A percentile compares a stretch with the other conserved stretches of the same genome.
Conservation (phyloP, 1,140 invertebrate genomes). For the Polypedilum vanderplanki region DNA sequence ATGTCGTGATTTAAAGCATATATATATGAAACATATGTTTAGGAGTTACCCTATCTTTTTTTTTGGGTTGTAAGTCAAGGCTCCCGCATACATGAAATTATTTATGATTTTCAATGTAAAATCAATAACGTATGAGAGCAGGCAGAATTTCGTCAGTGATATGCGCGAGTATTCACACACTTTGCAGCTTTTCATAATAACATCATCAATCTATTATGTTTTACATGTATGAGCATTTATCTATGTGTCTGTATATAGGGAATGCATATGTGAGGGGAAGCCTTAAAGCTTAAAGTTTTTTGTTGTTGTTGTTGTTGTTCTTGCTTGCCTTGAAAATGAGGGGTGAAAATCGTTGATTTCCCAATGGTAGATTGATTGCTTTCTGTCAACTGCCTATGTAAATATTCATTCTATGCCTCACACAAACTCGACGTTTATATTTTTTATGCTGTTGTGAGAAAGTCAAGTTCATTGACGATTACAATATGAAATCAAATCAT, state of each 20-base stretch:
- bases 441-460: background rate
- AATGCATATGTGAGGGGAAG: background rate
- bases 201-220: background rate
- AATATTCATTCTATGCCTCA: background rate
- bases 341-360: background rate
- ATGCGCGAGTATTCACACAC: background rate
- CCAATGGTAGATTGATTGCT: slow-evolving; percentile 16
- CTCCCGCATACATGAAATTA: background rate
- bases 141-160: background rate
- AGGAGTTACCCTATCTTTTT: no score
- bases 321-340: background rate
- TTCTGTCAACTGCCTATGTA: background rate
- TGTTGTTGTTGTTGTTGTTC: background rate
- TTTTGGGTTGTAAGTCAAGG: no score
- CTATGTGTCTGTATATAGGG: background rate
- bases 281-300: slow-evolving; percentile 17
- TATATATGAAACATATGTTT: no score
- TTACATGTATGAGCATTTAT: background rate
- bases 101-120: slow-evolving; percentile 8
- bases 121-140: background rate
- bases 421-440: background rate
- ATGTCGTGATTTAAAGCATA: no score
- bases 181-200: background rate
- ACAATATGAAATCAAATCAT: no score
- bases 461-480: slow-evolving; percentile 4